A percentile compares a stretch with the other conserved stretches of the same genome.
These are phyloP conservation scores for Zaprionus camerounensis DNA, from an alignment of 1,140 invertebrate species.

Conservation along the genomic window DNA sequence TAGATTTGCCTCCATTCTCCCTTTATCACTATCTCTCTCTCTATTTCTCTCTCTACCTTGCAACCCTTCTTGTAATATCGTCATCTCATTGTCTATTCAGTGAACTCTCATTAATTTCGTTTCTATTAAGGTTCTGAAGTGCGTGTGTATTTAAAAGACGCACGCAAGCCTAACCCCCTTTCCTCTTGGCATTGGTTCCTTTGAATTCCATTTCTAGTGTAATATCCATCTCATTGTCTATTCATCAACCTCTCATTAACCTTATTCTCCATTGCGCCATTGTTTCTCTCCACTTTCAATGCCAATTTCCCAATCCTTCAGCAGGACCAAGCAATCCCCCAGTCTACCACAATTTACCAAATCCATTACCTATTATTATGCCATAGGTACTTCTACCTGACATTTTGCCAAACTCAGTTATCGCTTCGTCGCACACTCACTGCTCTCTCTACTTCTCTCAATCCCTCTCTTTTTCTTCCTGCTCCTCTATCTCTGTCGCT, in stretches of 20 bases:
- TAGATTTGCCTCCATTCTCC: not conserved
- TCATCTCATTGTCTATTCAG: constrained; percentile 28
- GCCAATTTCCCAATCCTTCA: constrained; percentile 6
- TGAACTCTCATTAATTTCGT: constrained; percentile 22
- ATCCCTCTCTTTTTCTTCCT: not conserved
- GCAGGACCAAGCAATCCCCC: not conserved
- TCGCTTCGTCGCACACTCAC: constrained; percentile 56
- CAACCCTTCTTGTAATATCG: not conserved
- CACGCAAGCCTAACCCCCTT: not conserved
- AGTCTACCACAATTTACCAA: constrained; percentile 18
- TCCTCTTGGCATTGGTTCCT: not conserved
- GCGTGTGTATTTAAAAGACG: constrained; percentile 5
- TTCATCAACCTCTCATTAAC: constrained; percentile 46
- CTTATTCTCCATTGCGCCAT: constrained; percentile 28
- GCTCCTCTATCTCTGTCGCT: not conserved
- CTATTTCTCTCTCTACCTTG: not conserved
- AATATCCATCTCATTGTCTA: constrained; percentile 50
- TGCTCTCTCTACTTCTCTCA: constrained; percentile 8
- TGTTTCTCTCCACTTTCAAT: constrained; percentile 30
- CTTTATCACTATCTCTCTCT: not conserved
- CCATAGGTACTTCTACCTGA: constrained; percentile 32
- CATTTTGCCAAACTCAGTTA: constrained; percentile 47
- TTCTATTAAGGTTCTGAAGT: constrained; percentile 8
- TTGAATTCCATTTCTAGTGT: constrained; percentile 12
- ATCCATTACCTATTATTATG: constrained; percentile 41